A percentile compares a stretch with the other conserved stretches of the same genome.
Conservation (phyloP, 2,888 invertebrate genomes). For the Ptilodon capucinus region DNA sequence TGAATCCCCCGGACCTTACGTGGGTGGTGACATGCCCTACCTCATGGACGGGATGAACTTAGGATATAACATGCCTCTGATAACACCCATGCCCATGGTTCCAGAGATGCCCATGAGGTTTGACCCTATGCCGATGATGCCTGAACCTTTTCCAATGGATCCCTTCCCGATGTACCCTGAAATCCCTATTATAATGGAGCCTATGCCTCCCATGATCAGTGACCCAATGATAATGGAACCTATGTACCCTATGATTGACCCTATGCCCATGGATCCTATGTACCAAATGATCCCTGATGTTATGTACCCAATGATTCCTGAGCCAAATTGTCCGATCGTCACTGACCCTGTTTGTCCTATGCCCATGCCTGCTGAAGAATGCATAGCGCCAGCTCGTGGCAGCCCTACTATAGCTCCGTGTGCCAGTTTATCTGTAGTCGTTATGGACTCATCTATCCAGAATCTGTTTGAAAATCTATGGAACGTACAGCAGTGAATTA, state of each 20-base stretch:
- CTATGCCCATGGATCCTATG: not conserved
- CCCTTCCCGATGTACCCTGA: too few relatives aligned
- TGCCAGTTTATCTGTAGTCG: not conserved
- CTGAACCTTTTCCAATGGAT: too few relatives aligned
- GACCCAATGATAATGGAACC: not conserved
- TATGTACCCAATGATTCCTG: not conserved
- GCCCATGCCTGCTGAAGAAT: not conserved
- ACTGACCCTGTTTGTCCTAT: too few relatives aligned
- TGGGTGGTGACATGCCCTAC: too few relatives aligned
- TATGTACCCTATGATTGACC: too few relatives aligned
- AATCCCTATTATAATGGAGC: not conserved
- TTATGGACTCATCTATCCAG: not conserved
- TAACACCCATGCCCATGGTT: too few relatives aligned
- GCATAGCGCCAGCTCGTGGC: not conserved
- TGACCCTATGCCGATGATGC: not conserved
- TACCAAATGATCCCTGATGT: not conserved
- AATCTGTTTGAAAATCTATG: not conserved
- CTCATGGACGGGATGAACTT: too few relatives aligned
- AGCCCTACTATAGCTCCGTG: not conserved
- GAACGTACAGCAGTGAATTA: not conserved
- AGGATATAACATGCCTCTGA: too few relatives aligned
- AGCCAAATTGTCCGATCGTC: too few relatives aligned
- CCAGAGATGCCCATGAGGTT: too few relatives aligned
- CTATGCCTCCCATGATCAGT: not conserved
- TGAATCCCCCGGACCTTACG: too few relatives aligned